Evolutionary conservation across 1,140 invertebrate genomes (phyloP).

Genomic region (Bombyx mori): DNA sequence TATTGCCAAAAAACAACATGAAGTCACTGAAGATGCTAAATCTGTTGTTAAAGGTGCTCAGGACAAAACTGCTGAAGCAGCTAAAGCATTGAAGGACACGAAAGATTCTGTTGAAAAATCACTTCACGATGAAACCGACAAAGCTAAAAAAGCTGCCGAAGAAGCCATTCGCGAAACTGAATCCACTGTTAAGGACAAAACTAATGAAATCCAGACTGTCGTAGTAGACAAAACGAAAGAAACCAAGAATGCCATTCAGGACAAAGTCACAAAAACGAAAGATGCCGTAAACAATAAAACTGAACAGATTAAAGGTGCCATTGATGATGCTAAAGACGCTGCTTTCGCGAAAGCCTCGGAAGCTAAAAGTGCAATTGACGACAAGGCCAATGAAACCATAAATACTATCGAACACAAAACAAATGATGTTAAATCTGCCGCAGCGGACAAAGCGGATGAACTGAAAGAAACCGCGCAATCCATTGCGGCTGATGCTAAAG

Average conservation of each 20-base stretch:
- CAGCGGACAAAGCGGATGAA: conserved; percentile 20
- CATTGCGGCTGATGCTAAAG: too few relatives aligned
- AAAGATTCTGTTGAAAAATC: conserved; percentile 21
- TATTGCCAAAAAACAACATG: conserved; percentile 38
- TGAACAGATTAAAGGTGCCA: conserved; percentile 11
- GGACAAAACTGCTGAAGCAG: conserved; percentile 15
- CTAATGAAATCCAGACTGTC: conserved; percentile 11
- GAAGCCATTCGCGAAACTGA: conserved; percentile 15
- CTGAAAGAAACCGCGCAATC: conserved; percentile 5
- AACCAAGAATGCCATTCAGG: conserved; percentile 11
- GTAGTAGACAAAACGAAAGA: conserved; percentile 15
- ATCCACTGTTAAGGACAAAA: conserved; percentile 10
- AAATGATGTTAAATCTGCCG: conserved; percentile 16
- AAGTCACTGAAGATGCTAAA: conserved; percentile 39
- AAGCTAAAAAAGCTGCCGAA: conserved; percentile 11
- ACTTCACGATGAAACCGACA: conserved; percentile 14
- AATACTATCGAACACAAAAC: conserved; percentile 9
- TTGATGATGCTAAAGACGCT: conserved; percentile 17
- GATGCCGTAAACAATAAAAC: conserved; percentile 14
- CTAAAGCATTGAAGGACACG: conserved; percentile 21
- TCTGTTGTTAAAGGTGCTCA: conserved; percentile 24
- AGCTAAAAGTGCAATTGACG: conserved; percentile 14
- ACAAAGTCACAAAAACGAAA: conserved; percentile 15
- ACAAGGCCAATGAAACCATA: conserved; percentile 26
- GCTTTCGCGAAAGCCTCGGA: conserved; percentile 15